Conservation (phyloP, 2,113 vertebrate species). For the Thryonomys swinderianus region DNA sequence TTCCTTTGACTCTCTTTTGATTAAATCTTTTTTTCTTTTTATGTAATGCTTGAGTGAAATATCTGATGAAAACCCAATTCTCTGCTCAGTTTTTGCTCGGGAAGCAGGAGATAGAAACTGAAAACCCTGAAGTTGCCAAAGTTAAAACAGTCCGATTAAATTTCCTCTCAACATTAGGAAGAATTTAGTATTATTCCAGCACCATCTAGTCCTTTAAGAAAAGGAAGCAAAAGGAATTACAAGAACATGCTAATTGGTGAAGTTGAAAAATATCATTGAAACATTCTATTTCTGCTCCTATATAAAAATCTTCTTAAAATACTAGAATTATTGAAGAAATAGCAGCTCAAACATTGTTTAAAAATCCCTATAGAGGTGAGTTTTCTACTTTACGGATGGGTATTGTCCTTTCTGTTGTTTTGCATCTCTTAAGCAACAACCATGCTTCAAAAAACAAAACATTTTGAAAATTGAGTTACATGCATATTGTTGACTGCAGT, state of each 20-base stretch:
- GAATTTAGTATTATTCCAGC: slow-evolving; percentile 44
- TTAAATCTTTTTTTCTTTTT: slow-evolving; percentile 29
- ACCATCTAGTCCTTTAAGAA: slow-evolving; percentile 43
- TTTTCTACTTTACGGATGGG: background rate
- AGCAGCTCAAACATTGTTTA: background rate
- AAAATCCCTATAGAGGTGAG: background rate
- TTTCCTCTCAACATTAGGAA: slow-evolving; percentile 57
- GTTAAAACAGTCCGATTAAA: slow-evolving; percentile 51
- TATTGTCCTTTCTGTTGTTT: background rate
- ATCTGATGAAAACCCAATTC: slow-evolving; percentile 21
- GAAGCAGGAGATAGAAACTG: slow-evolving; percentile 30
- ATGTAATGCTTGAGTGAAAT: background rate
- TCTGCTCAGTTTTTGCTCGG: slow-evolving; percentile 44
- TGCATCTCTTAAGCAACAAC: slow-evolving; percentile 2
- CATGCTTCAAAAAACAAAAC: slow-evolving; percentile 29
- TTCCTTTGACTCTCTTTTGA: background rate
- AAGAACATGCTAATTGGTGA: slow-evolving; percentile 44
- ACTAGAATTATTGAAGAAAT: slow-evolving; percentile 2
- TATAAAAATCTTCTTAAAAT: slow-evolving; percentile 4
- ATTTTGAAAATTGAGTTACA: slow-evolving; percentile 25
- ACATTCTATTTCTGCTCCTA: slow-evolving; percentile 12
- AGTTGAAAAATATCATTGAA: slow-evolving; percentile 50
- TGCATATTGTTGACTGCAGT: background rate
- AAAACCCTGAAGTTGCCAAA: slow-evolving; percentile 55
- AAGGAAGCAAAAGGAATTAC: slow-evolving; percentile 37